A percentile compares a stretch with the other conserved stretches of the same genome.
phyloP scores from a whole-genome alignment of 2,113 vertebrate species.

The Parus major region DNA sequence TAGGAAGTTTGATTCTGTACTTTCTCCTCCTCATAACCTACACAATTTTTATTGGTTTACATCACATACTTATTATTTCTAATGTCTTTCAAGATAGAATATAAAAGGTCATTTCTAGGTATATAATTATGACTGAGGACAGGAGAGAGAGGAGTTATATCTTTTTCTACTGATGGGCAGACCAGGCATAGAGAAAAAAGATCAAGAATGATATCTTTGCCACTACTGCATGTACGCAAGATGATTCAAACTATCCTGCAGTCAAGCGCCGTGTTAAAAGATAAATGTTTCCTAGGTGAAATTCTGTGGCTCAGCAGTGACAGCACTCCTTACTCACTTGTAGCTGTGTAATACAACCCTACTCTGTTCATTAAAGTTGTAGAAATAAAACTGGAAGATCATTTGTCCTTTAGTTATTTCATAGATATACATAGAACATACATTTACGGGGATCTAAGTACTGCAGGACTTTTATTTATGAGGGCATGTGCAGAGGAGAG shows the following conservation, averaged over 20 bases:
- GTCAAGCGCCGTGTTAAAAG: neutral
- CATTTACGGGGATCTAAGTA: neutral
- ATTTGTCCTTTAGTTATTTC: neutral
- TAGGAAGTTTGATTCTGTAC: neutral
- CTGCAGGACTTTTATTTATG: neutral
- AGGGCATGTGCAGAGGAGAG: neutral
- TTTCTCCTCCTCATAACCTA: neutral
- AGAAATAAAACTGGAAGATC: neutral
- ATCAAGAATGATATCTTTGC: slow-evolving; percentile 2
- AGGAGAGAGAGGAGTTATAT: neutral
- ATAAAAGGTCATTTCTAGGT: slow-evolving; percentile 20
- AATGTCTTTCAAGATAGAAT: neutral
- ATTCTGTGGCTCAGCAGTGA: neutral
- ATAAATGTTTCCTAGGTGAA: neutral
- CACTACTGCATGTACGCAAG: neutral
- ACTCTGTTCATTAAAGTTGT: neutral
- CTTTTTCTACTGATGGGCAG: neutral
- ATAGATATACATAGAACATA: neutral
- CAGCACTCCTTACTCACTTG: neutral
- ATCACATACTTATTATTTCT: neutral
- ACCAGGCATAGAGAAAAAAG: neutral
- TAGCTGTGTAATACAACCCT: neutral
- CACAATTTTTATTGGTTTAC: neutral
- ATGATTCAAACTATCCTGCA: neutral
- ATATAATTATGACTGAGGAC: neutral